Conservation (phyloP, 2,113 vertebrate species). For the Nibea coibor region DNA sequence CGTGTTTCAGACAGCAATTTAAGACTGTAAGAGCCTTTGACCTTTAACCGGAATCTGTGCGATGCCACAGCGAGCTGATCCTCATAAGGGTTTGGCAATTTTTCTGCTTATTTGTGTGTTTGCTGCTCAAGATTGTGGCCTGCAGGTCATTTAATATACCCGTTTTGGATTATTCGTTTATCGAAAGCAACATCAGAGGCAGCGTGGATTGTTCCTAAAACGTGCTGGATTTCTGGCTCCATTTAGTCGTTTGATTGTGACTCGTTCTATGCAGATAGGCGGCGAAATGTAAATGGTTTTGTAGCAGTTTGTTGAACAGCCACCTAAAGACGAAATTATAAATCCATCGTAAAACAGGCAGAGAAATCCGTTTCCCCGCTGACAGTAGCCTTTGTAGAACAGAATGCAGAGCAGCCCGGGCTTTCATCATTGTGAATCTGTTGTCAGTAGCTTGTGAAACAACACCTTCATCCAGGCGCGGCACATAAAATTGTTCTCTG, state of each 20-base stretch:
- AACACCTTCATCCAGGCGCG: conserved; percentile 31
- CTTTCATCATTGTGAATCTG: conserved; percentile 20
- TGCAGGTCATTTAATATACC: neutral
- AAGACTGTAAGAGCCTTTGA: conserved; percentile 42
- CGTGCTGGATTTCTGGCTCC: neutral
- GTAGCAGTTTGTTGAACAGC: neutral
- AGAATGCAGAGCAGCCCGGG: neutral
- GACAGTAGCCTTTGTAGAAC: conserved; percentile 6
- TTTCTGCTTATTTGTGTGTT: conserved; percentile 23
- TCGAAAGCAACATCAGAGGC: neutral
- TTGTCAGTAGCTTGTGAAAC: conserved; percentile 33
- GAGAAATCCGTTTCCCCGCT: neutral
- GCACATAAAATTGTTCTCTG: conserved; percentile 20
- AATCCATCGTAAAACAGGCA: neutral
- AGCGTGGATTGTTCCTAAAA: neutral
- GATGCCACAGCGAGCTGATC: neutral
- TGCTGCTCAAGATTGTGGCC: neutral
- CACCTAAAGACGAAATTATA: conserved; percentile 16
- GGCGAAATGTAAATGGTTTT: neutral
- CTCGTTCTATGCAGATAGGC: neutral
- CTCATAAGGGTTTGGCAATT: neutral
- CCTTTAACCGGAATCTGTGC: conserved; percentile 44
- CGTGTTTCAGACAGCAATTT: conserved; percentile 51
- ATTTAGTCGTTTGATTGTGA: neutral
- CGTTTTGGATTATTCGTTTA: conserved; percentile 9